Conservation (phyloP, 2,797 vertebrate species). For the Acanthornis magna region DNA sequence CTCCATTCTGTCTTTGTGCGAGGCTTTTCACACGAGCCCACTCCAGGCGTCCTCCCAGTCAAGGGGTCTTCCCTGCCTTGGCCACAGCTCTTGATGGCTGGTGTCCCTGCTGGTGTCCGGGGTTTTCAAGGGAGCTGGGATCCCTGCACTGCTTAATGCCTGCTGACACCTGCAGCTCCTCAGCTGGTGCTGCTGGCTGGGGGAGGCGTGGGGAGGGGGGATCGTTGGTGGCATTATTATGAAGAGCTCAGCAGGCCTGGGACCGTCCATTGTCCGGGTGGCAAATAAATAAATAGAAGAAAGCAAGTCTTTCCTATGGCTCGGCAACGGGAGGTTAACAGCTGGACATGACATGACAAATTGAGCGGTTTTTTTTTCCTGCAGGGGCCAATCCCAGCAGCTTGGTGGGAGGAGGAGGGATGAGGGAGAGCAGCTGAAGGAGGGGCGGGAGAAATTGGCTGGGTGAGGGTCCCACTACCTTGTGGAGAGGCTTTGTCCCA, state of each 20-base stretch:
- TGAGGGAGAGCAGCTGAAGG: neutral
- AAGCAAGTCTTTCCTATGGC: slow-evolving; percentile 82
- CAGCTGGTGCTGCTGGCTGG: slow-evolving; percentile 71
- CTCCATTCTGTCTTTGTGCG: slow-evolving; percentile 53
- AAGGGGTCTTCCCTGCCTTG: slow-evolving; percentile 32
- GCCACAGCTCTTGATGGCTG: neutral
- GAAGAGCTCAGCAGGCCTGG: slow-evolving; percentile 81
- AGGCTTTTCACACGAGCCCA: slow-evolving; percentile 48
- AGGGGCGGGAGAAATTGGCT: neutral
- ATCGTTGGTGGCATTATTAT: slow-evolving; percentile 83
- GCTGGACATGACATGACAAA: slow-evolving; percentile 88
- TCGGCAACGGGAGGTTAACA: slow-evolving; percentile 82
- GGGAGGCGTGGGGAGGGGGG: slow-evolving; percentile 19
- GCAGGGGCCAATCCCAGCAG: slow-evolving; percentile 73
- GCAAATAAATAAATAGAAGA: slow-evolving; percentile 88
- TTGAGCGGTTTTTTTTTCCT: slow-evolving; percentile 76
- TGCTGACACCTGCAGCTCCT: slow-evolving; percentile 81
- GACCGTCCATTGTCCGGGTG: slow-evolving; percentile 79
- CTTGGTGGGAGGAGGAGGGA: slow-evolving; percentile 52
- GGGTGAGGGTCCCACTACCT: neutral
- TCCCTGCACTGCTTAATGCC: slow-evolving; percentile 75
- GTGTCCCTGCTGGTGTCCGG: neutral
- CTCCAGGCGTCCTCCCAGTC: neutral
- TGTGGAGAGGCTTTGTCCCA: neutral
- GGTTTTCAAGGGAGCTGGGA: slow-evolving; percentile 53